Evolutionary conservation across 2,113 vertebrate genomes (phyloP), one percentile per base, ranked within the genome.

Genomic region (Orientallactaga bullata): DNA sequence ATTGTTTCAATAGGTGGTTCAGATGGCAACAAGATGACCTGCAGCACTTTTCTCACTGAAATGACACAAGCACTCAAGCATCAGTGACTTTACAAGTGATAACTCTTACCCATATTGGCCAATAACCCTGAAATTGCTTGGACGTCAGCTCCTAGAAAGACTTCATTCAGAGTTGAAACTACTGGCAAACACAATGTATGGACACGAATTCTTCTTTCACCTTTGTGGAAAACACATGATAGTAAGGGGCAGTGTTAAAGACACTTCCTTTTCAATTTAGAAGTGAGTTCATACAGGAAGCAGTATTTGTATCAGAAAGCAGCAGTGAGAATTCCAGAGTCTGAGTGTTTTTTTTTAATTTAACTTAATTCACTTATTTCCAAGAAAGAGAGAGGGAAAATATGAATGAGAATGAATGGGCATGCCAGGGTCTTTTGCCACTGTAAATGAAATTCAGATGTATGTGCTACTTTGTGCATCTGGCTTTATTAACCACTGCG

Each of bases 121-220:
- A 99, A 93, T 85, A 99, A 98, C n/a, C 99, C 99, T 3, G 98
- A 98, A 97, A 99, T 99, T 94, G 99, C 99, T 97, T 99, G 99
- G 76, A 99, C 99, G 66, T 99, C 99, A 55, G 99, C 99, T 89
- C 99, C 99, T 32, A 99, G 98, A 96, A 99, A 99, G 92, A 99
- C 97, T 87, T 99, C 99, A 0, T 98, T 99, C 96, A 99, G 95
- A 3, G 99, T 98, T 71, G 98, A 99, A 85, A 99, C 99, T 82
- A 99, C 99, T 17, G 99, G 99, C 69, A 99, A 98, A 98, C 99
- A 99, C 98, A 99, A 97, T 0, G 99, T 99, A 98, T 99, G 99
- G 86, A 99, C 99, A 63, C 99, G 99, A 93, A 99, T 99, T 94
- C 99, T 98, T 87, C 99, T 98, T 97, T 99, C 99, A 39, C 99